Base-by-base conservation (phyloP, 2,888 invertebrate genomes). In the Polydrusus pterygomalis region DNA sequence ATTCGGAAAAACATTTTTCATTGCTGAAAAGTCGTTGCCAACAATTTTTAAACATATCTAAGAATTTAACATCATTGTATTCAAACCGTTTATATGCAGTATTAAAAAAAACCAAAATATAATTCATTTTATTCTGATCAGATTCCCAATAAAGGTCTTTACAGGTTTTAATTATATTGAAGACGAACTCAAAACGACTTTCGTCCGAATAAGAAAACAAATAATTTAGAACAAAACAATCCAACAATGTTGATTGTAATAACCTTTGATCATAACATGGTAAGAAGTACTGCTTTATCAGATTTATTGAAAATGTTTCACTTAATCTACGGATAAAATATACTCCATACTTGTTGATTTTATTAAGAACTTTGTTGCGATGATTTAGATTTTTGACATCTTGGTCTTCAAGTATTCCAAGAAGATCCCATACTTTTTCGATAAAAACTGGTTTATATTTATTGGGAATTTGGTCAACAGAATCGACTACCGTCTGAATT, bases 361-460 rank as follows among this genome's bases (percentile, higher is more conserved):
- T 25, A 6, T 10, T 0, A 17, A 67, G 13, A 8, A 67, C 7
- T 13, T 10, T 34, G 13, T 40, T 63, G 25, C 51, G 10, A 40
- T 58, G 17, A 20, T 13, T 1, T 3, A 11, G 38, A 11, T 73
- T 65, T 45, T 78, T 58, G 5, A 78, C 56, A 2, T 62, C 78
- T 9, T 75, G 25, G 47, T 70, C 30, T 54, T 75, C 75, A 30
- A 82, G 43, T 47, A 60, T 54, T 67, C 80, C 79, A 15, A 79
- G 75, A 34, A 58, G 77, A n/a, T n/a, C n/a, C n/a, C n/a, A n/a
- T n/a, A n/a, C n/a, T n/a, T n/a, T n/a, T n/a, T n/a, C n/a, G n/a
- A n/a, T n/a, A n/a, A n/a, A n/a, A n/a, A n/a, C n/a, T n/a, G n/a
- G n/a, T n/a, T n/a, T n/a, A n/a, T n/a, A n/a, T n/a, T n/a, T n/a